These are phyloP conservation scores for Acestrorhynchus altus DNA, from an alignment of 2,797 vertebrate species.

Conservation along the genomic window DNA sequence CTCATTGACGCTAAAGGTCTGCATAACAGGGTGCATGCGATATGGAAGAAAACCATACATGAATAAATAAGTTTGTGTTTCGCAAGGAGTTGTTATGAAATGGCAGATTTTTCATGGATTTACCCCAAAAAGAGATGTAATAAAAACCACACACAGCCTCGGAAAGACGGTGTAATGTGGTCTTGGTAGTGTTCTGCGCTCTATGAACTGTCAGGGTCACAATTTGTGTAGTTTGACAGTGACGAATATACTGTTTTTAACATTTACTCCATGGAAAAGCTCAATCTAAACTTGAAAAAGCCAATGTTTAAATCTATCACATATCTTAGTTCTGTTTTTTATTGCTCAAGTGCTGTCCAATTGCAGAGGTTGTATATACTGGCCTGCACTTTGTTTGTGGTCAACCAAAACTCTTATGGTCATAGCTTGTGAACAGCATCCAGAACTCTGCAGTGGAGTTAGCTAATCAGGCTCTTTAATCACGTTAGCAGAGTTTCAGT, in stretches of 20 bases:
- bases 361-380: conserved; percentile 46
- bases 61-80: background rate
- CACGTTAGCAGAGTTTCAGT: conserved; percentile 21
- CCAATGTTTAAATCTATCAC: conserved; percentile 52
- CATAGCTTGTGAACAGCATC: conserved; percentile 36
- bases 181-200: conserved; percentile 57
- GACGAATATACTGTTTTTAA: conserved; percentile 33
- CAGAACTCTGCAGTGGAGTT: conserved; percentile 36
- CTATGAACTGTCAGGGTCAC: conserved; percentile 68
- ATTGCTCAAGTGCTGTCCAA: conserved; percentile 44
- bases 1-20: background rate
- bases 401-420: conserved; percentile 44
- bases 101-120: background rate
- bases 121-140: conserved; percentile 40
- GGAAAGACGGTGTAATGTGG: conserved; percentile 59
- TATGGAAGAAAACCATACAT: background rate
- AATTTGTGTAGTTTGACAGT: conserved; percentile 55
- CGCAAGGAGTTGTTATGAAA: background rate
- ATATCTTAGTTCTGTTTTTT: conserved; percentile 45
- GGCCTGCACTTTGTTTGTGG: conserved; percentile 49
- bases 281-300: conserved; percentile 43
- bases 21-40: conserved; percentile 17
- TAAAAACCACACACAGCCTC: conserved; percentile 65
- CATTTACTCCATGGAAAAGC: conserved; percentile 45
- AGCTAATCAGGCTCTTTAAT: conserved; percentile 29